Percentiles rank a stretch among this genome's conserved stretches.
Evolutionary conservation across 2,113 vertebrate genomes (phyloP).

Genomic region (Aleadryas rufinucha): DNA sequence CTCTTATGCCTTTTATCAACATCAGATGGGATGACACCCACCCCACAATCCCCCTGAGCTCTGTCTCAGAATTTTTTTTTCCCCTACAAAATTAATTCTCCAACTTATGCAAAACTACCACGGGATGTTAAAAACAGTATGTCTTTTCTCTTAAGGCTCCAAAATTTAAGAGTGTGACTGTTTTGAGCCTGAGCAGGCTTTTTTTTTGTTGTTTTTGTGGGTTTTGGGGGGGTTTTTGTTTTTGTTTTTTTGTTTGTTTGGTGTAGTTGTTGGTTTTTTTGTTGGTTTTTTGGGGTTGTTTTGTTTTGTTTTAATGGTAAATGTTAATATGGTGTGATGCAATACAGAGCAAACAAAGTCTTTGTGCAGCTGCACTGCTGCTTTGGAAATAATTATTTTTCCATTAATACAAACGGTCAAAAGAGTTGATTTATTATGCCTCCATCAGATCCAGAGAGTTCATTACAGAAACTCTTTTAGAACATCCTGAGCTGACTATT

Average conservation of each 20-base stretch:
- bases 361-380: not conserved
- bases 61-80: not conserved
- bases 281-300: no score
- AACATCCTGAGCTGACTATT: not conserved
- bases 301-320: not conserved
- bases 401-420: slow-evolving; percentile 40
- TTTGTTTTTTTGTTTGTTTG: no score
- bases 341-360: not conserved
- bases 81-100: not conserved
- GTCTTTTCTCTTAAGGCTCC: not conserved
- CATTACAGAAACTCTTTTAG: slow-evolving; percentile 23
- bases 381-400: slow-evolving; percentile 50
- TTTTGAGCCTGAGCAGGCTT: not conserved
- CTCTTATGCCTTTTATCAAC: not conserved
- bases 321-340: not conserved
- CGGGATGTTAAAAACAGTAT: not conserved
- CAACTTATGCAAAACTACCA: not conserved
- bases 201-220: no score
- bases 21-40: not conserved
- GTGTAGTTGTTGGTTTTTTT: no score
- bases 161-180: not conserved
- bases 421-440: not conserved
- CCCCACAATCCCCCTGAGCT: not conserved
- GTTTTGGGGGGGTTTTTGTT: no score
- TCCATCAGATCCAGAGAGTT: slow-evolving; percentile 11